These are phyloP conservation scores for Clarias magur DNA, from an alignment of 2,113 vertebrate species.

Conservation along the genomic window DNA sequence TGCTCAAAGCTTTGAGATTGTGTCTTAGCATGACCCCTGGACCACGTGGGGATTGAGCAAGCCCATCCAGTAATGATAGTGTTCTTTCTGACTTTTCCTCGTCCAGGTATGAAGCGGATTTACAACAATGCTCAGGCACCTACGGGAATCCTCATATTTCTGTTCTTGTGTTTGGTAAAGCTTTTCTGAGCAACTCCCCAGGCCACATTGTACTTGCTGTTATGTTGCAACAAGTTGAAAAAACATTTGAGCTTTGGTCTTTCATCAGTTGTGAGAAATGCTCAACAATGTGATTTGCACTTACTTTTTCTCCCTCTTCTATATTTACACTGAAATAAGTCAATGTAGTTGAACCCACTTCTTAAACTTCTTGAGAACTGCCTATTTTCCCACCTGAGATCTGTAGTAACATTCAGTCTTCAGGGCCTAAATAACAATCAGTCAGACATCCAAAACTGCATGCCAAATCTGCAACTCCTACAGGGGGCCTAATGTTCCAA, in stretches of 20 bases:
- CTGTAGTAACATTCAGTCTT: slow-evolving; percentile 45
- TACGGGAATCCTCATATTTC: slow-evolving; percentile 49
- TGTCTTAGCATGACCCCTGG: slow-evolving; percentile 22
- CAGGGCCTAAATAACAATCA: slow-evolving; percentile 50
- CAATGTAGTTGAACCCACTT: slow-evolving; percentile 2
- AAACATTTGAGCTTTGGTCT: slow-evolving; percentile 50
- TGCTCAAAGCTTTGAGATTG: slow-evolving; percentile 8
- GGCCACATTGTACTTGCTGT: slow-evolving; percentile 40
- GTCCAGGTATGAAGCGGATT: slow-evolving; percentile 40
- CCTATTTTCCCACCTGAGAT: slow-evolving; percentile 50
- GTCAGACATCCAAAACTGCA: slow-evolving; percentile 24
- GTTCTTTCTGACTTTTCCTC: slow-evolving; percentile 41
- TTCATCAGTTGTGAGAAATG: slow-evolving; percentile 25
- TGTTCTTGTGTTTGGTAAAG: slow-evolving; percentile 13
- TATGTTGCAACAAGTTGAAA: slow-evolving; percentile 48
- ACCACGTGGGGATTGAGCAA: slow-evolving; percentile 29
- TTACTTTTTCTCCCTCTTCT: slow-evolving; percentile 37
- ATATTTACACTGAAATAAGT: slow-evolving; percentile 41
- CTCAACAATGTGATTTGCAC: slow-evolving; percentile 45
- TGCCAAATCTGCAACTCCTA: slow-evolving; percentile 42
- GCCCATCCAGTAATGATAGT: slow-evolving; percentile 39
- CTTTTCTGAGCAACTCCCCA: slow-evolving; percentile 36
- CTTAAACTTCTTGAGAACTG: slow-evolving; percentile 37
- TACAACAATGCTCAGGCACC: slow-evolving; percentile 42
- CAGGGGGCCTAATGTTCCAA: slow-evolving; percentile 41